A percentile compares a stretch with the other conserved stretches of the same genome.
These are phyloP conservation scores for Drosophila micromelanica DNA, from an alignment of 1,140 invertebrate species.

Conservation along the genomic window DNA sequence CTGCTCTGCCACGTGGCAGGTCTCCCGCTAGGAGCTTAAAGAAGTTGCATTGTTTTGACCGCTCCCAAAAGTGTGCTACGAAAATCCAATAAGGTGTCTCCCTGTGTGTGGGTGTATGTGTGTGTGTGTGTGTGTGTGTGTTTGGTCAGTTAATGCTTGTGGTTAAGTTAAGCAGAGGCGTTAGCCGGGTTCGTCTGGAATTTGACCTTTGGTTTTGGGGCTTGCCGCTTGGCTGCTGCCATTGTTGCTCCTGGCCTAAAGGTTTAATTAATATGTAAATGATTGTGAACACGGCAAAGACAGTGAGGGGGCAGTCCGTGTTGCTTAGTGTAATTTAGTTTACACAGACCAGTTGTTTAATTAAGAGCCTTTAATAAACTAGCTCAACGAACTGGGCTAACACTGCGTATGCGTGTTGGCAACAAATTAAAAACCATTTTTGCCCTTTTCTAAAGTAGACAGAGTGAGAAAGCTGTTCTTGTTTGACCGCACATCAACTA, in stretches of 20 bases:
- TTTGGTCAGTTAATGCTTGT: slow-evolving; percentile 69
- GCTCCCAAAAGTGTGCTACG: slow-evolving; percentile 53
- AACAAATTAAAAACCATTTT: slow-evolving; percentile 27
- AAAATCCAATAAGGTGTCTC: slow-evolving; percentile 66
- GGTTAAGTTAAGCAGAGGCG: slow-evolving; percentile 24
- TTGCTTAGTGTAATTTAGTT: slow-evolving; percentile 41
- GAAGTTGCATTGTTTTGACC: slow-evolving; percentile 52
- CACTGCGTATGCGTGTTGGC: slow-evolving; percentile 42
- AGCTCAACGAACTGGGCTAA: slow-evolving; percentile 7
- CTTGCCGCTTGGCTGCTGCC: slow-evolving; percentile 30
- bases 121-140: slow-evolving; percentile 39
- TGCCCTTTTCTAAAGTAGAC: not conserved
- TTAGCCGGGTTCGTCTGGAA: slow-evolving; percentile 33
- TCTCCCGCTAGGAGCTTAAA: not conserved
- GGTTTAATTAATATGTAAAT: slow-evolving; percentile 82
- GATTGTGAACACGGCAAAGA: slow-evolving; percentile 36
- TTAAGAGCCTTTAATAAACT: slow-evolving; percentile 52
- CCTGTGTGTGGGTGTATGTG: slow-evolving; percentile 32
- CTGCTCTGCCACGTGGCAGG: slow-evolving; percentile 13
- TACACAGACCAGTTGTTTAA: slow-evolving; percentile 49
- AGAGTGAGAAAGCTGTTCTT: not conserved
- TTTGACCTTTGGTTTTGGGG: slow-evolving; percentile 67
- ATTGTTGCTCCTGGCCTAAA: slow-evolving; percentile 48
- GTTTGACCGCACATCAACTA: not conserved
- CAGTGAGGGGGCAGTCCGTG: slow-evolving; percentile 19